A percentile compares a stretch with the other conserved stretches of the same genome.
phyloP scores from a whole-genome alignment of 2,888 invertebrate species.

The Cheilosia grossa region DNA sequence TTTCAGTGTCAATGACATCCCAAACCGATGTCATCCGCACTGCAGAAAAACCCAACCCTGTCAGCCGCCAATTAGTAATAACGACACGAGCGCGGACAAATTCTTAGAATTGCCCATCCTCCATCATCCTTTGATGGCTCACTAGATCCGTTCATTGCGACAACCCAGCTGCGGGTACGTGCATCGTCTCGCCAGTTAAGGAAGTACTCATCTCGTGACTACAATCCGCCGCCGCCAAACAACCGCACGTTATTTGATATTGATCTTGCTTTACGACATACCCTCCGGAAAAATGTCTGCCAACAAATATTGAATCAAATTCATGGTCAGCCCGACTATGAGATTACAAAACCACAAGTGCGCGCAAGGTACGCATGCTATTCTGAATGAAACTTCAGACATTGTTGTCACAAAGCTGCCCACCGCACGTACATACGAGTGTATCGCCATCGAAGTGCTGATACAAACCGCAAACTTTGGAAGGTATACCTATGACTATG shows the following conservation, averaged over 20 bases:
- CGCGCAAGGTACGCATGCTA: conserved; percentile 27
- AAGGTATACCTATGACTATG: background rate
- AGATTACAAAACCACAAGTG: conserved; percentile 64
- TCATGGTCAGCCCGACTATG: conserved; percentile 65
- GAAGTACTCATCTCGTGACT: conserved; percentile 67
- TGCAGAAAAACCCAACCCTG: conserved; percentile 15
- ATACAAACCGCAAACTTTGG: background rate
- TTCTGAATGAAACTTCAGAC: conserved; percentile 47
- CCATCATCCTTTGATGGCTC: conserved; percentile 36
- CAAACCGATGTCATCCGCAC: background rate
- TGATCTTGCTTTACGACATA: conserved; percentile 58
- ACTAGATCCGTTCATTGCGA: conserved; percentile 19
- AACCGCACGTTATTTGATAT: conserved; percentile 61
- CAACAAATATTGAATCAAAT: conserved; percentile 64
- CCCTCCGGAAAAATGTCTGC: conserved; percentile 24
- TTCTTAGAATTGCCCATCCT: conserved; percentile 50
- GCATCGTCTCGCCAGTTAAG: conserved; percentile 39
- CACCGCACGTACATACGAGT: background rate
- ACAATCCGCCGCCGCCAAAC: conserved; percentile 28
- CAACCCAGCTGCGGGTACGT: conserved; percentile 26
- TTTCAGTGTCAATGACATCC: conserved; percentile 2
- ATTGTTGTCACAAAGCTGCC: conserved; percentile 8
- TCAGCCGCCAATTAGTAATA: conserved; percentile 43
- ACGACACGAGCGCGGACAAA: background rate
- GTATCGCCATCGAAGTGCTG: background rate